A percentile compares a stretch with the other conserved stretches of the same genome.
Evolutionary conservation across 2,113 vertebrate species (phyloP).

Genomic region (Rhinoderma darwinii): DNA sequence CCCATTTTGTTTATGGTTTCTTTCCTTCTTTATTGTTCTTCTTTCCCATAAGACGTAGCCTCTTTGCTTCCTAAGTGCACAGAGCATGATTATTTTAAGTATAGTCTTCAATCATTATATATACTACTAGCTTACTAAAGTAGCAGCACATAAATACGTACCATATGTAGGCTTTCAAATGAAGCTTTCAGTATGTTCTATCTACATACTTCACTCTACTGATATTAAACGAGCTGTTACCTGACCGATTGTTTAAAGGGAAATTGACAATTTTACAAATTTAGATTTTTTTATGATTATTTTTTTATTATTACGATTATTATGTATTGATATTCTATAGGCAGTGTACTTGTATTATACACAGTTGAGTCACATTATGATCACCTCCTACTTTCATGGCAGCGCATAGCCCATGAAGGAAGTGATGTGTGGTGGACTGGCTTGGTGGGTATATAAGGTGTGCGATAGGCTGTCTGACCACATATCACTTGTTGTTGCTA

Average conservation of each 20-base stretch:
- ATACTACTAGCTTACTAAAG: not conserved
- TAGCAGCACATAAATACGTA: not conserved
- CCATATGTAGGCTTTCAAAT: slow-evolving; percentile 18
- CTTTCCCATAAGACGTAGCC: not conserved
- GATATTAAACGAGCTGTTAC: not conserved
- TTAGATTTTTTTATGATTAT: no score
- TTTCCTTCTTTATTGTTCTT: slow-evolving; percentile 22
- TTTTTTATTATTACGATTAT: no score
- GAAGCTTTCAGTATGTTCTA: not conserved
- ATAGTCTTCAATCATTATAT: slow-evolving; percentile 34
- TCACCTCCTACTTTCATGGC: no score
- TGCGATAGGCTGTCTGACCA: no score
- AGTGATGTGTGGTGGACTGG: no score
- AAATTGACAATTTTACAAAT: no score
- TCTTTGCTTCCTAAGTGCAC: slow-evolving; percentile 12
- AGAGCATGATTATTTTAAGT: not conserved
- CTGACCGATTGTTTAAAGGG: not conserved
- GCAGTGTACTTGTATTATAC: no score
- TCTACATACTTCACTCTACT: not conserved
- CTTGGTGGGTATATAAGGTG: no score
- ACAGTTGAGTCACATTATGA: no score
- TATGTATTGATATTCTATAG: no score
- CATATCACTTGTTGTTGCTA: no score
- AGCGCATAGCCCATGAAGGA: no score
- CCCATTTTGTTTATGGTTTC: slow-evolving; percentile 37